Percentiles rank a stretch among this genome's conserved stretches.
Conservation (phyloP, 1,140 invertebrate species). For the Cydia fagiglandana region DNA sequence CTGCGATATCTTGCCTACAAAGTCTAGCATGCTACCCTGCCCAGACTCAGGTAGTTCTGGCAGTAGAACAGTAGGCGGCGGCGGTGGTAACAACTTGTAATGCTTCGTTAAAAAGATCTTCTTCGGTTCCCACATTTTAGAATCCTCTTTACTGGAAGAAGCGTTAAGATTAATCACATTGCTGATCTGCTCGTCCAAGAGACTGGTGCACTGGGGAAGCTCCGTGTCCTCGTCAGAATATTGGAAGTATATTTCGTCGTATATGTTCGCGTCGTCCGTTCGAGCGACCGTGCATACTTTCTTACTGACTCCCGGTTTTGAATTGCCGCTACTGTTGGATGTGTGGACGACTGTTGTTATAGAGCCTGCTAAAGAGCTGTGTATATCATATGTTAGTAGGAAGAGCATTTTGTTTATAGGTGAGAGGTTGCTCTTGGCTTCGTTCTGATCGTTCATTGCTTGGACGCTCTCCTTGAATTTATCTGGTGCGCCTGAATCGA, state of each 20-base stretch:
- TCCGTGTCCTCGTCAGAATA: conserved; percentile 76
- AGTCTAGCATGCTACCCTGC: conserved; percentile 61
- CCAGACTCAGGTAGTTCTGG: conserved; percentile 63
- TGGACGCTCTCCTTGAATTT: conserved; percentile 68
- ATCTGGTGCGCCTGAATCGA: conserved; percentile 58
- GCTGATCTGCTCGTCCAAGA: conserved; percentile 73
- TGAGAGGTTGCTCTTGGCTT: conserved; percentile 69
- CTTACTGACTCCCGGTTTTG: conserved; percentile 75
- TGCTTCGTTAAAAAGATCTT: conserved; percentile 68
- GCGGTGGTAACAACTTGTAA: conserved; percentile 63
- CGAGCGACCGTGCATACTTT: conserved; percentile 67
- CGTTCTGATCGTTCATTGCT: conserved; percentile 77
- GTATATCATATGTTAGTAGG: conserved; percentile 75
- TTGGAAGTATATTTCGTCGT: conserved; percentile 76
- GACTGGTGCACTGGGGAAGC: conserved; percentile 70
- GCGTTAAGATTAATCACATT: conserved; percentile 75
- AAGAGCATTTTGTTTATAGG: conserved; percentile 71
- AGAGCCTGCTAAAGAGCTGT: conserved; percentile 68
- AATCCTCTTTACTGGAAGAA: conserved; percentile 73
- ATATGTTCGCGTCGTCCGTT: conserved; percentile 70
- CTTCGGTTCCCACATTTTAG: conserved; percentile 69
- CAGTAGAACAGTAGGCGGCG: conserved; percentile 58
- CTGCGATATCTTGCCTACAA: conserved; percentile 66
- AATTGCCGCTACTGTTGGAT: conserved; percentile 68
- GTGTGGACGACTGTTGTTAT: conserved; percentile 70